Base-by-base conservation (phyloP, 53 echinoderm and acorn worm species). In the Arbacia lixula region DNA sequence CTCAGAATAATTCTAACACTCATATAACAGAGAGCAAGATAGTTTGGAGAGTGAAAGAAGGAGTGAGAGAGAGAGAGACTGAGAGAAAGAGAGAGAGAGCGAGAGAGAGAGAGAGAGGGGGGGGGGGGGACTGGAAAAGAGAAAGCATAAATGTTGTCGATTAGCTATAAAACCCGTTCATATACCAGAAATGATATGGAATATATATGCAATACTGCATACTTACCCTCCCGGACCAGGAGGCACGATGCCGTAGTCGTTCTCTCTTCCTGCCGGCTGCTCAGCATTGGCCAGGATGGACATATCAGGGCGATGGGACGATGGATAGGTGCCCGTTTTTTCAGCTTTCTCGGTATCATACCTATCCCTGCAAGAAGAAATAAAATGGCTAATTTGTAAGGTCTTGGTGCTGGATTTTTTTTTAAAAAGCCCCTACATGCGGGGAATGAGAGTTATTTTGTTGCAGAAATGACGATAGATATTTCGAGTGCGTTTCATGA, bases 341-440 rank as follows among this genome's bases (percentile, higher is more conserved):
- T 40, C 35, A 12, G 77, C 77, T 12, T 58, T 58, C 28, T 77
- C 77, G 0, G 77, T 77, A 39, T 77, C 77, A 39, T 77, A 77
- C 39, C 0, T 21, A 38, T 77, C 77, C 38, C 77, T 77, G 17
- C 1, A 12, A 5, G 36, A 8, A n/a, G n/a, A n/a, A n/a, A n/a
- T n/a, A n/a, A n/a, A n/a, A n/a, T n/a, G n/a, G n/a, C n/a, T n/a
- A n/a, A n/a, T n/a, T n/a, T n/a, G n/a, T n/a, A n/a, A n/a, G n/a
- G n/a, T n/a, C n/a, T n/a, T n/a, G n/a, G n/a, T n/a, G n/a, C n/a
- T n/a, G n/a, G n/a, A n/a, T 31, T 28, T 55, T 6, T 8, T 55
- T 19, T 22, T 29, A 29, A 60, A 27, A 56, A 29, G n/a, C 51
- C 14, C 2, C 4, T 17, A 5, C 51, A 51, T 51, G n/a, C n/a